A percentile compares a stretch with the other conserved stretches of the same genome.
phyloP scores from a whole-genome alignment of 1,140 invertebrate species.

The Bombyx mori region ASM3026992v2 NC_085110.1:7203501-7204000 shows the following conservation, averaged over 20 bases:
- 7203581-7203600: constrained; percentile 67
- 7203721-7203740: constrained; percentile 71
- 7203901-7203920: no score
- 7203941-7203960: no score
- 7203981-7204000: no score
- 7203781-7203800: constrained; percentile 65
- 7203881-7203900: constrained; percentile 17
- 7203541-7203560: constrained; percentile 34
- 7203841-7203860: constrained; percentile 43
- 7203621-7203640: constrained; percentile 32
- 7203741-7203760: constrained; percentile 67
- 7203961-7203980: no score
- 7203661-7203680: constrained; percentile 67
- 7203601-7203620: constrained; percentile 48
- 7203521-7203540: constrained; percentile 23
- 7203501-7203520: constrained; percentile 3
- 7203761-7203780: constrained; percentile 68
- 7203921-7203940: no score
- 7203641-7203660: constrained; percentile 60
- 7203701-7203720: constrained; percentile 66
- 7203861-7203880: constrained; percentile 31
- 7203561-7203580: constrained; percentile 66
- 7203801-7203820: constrained; percentile 54
- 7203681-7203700: constrained; percentile 34
- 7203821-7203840: constrained; percentile 65